phyloP scores from a whole-genome alignment of 1,140 invertebrate genomes.

The Cydia pomonella region DNA sequence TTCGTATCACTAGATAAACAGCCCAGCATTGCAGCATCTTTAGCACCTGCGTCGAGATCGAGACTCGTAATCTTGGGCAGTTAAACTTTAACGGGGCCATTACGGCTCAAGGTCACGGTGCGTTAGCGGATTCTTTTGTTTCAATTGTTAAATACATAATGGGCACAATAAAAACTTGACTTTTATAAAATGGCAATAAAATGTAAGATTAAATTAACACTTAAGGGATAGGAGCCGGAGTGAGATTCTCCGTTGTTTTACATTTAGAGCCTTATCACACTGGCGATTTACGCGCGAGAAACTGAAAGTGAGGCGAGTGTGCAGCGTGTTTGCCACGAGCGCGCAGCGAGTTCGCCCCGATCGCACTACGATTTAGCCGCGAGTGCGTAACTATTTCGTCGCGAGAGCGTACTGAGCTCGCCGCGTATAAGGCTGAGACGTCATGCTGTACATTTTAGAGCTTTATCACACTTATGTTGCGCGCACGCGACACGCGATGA shows the following conservation, averaged over 20 bases:
- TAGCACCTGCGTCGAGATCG: not conserved
- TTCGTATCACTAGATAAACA: not conserved
- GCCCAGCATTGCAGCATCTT: not conserved
- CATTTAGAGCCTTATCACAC: too few species aligned
- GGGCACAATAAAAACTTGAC: not conserved
- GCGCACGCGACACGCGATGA: too few species aligned
- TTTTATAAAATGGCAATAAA: not conserved
- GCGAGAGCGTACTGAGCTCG: too few species aligned
- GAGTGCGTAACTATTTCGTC: too few species aligned
- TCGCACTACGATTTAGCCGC: too few species aligned
- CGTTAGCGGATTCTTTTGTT: conserved; percentile 2
- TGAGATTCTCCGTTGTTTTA: not conserved
- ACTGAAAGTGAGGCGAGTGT: too few species aligned
- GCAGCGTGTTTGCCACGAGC: too few species aligned
- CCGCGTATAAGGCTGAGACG: too few species aligned
- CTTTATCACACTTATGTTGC: too few species aligned
- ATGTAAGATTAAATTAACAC: not conserved
- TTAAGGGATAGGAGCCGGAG: not conserved
- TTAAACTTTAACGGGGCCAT: conserved; percentile 5
- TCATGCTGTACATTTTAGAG: too few species aligned
- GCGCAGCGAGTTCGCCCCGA: too few species aligned
- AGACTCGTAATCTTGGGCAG: not conserved
- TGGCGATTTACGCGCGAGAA: too few species aligned
- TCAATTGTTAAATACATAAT: conserved; percentile 1
- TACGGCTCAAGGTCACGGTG: conserved; percentile 1